phyloP scores from a whole-genome alignment of 2,797 vertebrate species.

The Atherinosoma microstoma region DNA sequence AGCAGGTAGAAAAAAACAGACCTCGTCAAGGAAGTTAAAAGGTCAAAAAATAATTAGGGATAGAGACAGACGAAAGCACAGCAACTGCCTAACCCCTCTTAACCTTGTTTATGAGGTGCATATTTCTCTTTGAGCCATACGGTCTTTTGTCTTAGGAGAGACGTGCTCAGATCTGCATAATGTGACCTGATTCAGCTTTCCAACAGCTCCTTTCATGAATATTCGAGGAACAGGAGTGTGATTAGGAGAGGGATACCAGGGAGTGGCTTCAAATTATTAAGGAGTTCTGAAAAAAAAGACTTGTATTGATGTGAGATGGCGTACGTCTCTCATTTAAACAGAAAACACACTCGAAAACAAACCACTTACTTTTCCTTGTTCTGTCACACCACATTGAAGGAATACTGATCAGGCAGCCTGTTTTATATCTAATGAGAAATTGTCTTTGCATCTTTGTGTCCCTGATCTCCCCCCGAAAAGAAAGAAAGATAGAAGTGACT shows the following conservation, averaged over 20 bases:
- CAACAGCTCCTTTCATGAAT: constrained; percentile 59
- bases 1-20: not conserved
- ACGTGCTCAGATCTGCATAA: constrained; percentile 39
- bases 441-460: not conserved
- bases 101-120: constrained; percentile 56
- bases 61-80: not conserved
- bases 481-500: constrained; percentile 14
- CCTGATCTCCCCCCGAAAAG: constrained; percentile 12
- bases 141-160: constrained; percentile 50
- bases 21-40: not conserved
- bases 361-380: not conserved
- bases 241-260: constrained; percentile 37
- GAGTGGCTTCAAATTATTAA: constrained; percentile 47
- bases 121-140: constrained; percentile 20
- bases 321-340: not conserved
- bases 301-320: not conserved
- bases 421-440: constrained; percentile 11
- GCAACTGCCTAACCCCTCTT: constrained; percentile 58
- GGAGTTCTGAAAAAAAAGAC: constrained; percentile 37
- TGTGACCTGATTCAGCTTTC: constrained; percentile 63
- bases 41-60: constrained; percentile 8
- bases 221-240: constrained; percentile 47
- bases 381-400: not conserved
- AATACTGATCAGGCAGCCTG: constrained; percentile 11
- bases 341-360: not conserved